phyloP scores from a whole-genome alignment of 2,797 vertebrate species.

The Phrynocephalus guinanensis region DNA sequence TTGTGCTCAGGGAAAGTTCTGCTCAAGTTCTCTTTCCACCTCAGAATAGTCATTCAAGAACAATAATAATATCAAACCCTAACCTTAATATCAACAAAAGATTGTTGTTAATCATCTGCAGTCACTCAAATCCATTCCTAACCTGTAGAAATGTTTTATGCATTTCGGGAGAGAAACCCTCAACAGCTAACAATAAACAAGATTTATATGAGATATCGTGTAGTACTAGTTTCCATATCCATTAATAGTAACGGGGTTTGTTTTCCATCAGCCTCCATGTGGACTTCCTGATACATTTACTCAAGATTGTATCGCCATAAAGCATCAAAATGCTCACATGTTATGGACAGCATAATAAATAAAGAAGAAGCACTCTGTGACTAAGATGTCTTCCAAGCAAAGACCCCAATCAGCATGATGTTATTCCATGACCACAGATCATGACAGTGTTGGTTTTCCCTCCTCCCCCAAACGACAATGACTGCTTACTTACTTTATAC shows the following conservation, averaged over 20 bases:
- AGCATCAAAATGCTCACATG: neutral
- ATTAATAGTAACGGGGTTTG: neutral
- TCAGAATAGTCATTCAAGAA: neutral
- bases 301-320: conserved; percentile 6
- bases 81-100: neutral
- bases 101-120: neutral
- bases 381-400: neutral
- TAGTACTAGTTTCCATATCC: neutral
- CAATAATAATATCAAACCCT: neutral
- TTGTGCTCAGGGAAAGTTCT: neutral
- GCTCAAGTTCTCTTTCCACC: too few species aligned
- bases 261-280: neutral
- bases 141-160: neutral
- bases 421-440: conserved; percentile 9
- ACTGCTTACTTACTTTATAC: conserved; percentile 55
- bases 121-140: neutral
- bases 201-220: neutral
- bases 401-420: conserved; percentile 29
- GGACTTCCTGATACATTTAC: conserved; percentile 19
- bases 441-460: conserved; percentile 21
- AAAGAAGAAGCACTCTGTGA: conserved; percentile 23
- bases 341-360: neutral
- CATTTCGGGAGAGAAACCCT: conserved; percentile 22
- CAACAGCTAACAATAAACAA: conserved; percentile 22
- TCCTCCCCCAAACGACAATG: neutral